phyloP scores from a whole-genome alignment of 2,888 invertebrate genomes.

The Pachymerium ferrugineum region DNA sequence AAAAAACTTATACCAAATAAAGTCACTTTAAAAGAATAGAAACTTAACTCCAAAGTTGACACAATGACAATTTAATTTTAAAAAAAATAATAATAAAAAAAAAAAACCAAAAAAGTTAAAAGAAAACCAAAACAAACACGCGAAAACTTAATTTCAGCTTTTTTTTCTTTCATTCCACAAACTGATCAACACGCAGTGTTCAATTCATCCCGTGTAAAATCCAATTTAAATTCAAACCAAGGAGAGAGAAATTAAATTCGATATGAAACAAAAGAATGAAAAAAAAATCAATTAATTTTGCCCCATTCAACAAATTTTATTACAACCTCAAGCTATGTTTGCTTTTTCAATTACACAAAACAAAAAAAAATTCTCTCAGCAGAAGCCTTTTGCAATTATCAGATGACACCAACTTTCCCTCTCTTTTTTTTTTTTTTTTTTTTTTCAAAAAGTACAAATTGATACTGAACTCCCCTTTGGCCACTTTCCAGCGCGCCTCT shows the following conservation, averaged over 20 bases:
- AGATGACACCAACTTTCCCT: not conserved
- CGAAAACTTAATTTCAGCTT: not conserved
- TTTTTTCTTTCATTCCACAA: not conserved
- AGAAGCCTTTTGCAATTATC: not conserved
- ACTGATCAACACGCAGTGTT: not conserved
- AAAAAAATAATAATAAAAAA: not conserved
- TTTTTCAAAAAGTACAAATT: not conserved
- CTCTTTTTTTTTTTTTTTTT: not conserved
- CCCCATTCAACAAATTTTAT: not conserved
- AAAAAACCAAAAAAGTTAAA: not conserved
- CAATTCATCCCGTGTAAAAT: not conserved
- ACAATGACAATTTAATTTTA: no score
- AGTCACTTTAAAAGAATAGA: not conserved
- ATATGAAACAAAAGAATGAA: not conserved
- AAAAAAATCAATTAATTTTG: not conserved
- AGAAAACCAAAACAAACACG: not conserved
- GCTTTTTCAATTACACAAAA: not conserved
- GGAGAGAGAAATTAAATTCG: not conserved
- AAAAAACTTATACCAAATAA: no score
- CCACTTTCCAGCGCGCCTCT: not conserved
- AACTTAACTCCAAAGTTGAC: no score
- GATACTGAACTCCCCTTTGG: slow-evolving; percentile 2
- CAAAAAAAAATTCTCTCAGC: not conserved
- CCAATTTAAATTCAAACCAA: slow-evolving; percentile 4
- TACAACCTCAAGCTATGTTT: not conserved